These are phyloP conservation scores for Gadopsis marmoratus DNA, from an alignment of 2,797 vertebrate species.

Conservation along the genomic window DNA sequence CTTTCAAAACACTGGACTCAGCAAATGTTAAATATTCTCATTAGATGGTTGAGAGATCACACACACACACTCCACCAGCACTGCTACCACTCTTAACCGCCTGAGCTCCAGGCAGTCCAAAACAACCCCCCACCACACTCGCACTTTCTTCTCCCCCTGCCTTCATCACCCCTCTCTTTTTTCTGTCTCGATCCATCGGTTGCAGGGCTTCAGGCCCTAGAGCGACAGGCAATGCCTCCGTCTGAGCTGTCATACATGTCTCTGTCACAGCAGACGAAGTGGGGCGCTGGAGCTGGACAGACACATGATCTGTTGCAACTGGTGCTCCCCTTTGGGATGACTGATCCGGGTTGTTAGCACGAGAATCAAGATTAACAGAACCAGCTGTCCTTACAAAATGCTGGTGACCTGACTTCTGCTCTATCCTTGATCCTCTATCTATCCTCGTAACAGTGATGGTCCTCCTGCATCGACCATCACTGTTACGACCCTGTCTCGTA, in stretches of 20 bases:
- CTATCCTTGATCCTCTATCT: background rate
- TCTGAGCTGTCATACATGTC: slow-evolving; percentile 56
- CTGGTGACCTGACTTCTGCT: slow-evolving; percentile 13
- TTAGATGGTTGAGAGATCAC: slow-evolving; percentile 79
- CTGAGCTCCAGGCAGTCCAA: slow-evolving; percentile 55
- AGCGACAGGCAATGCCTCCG: slow-evolving; percentile 29
- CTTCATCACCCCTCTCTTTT: slow-evolving; percentile 54
- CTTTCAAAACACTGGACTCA: slow-evolving; percentile 78
- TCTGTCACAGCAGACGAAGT: slow-evolving; percentile 63
- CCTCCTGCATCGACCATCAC: too few relatives aligned
- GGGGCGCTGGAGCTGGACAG: slow-evolving; percentile 35
- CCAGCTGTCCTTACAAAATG: slow-evolving; percentile 51
- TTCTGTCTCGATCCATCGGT: slow-evolving; percentile 21
- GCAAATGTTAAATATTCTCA: slow-evolving; percentile 85
- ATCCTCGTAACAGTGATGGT: too few relatives aligned
- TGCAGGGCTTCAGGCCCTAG: slow-evolving; percentile 4
- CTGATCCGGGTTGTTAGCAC: slow-evolving; percentile 51
- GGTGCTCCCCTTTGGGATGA: slow-evolving; percentile 35
- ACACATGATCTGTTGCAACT: slow-evolving; percentile 65
- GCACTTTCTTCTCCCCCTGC: slow-evolving; percentile 31
- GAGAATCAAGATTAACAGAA: slow-evolving; percentile 48
- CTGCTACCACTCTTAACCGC: slow-evolving; percentile 30
- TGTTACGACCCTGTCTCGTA: too few relatives aligned
- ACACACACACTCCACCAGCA: slow-evolving; percentile 48
- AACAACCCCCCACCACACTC: slow-evolving; percentile 45